Evolutionary conservation across 2,113 vertebrate genomes (phyloP), one percentile per base, ranked within the genome.

Genomic region (Cyanocitta stelleri): DNA sequence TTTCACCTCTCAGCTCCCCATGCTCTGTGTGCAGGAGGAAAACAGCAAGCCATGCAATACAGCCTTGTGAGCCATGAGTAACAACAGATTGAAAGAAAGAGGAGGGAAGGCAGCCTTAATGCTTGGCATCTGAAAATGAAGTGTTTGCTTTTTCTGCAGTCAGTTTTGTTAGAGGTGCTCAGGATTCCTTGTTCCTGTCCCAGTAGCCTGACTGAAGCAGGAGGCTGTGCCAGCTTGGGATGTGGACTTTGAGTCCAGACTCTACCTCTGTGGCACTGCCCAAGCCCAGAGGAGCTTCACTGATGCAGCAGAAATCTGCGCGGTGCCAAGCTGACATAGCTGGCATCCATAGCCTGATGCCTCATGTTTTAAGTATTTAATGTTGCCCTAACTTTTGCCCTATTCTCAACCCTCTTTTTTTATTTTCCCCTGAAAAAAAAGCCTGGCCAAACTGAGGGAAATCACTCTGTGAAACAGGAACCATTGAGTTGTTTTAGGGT

Each of bases 401-500:
- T n/a, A 11, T 71, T 91, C 32, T 52, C 51, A 74, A 35, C 44
- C 12, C 33, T 55, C 7, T 3, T 21, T 35, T 67, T 43, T 41
- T 39, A n/a, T 33, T 52, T 30, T 8, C 2, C 3, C 48, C 37
- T 37, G 54, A 15, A 14, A 63, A 72, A 76, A 72, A 63, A 17
- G 39, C 43, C n/a, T 71, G 58, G 35, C 15, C 0, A 0, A 67
- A 83, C 56, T 32, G 85, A 87, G 76, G 67, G 51, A 96, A 92
- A 81, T 75, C 35, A 61, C 61, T 52, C 83, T 89, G 63, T 0
- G 1, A 48, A 68, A 73, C 55, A 87, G 78, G 71, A 94, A 74
- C 85, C 11, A 3, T 59, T 41, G 55, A 75, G 80, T 85, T 96
- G 46, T 49, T 95, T 95, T 76, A 87, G 87, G 71, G 83, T 96